These are phyloP conservation scores for Ailurus styani DNA, from an alignment of 2,113 vertebrate species.

Conservation along the genomic window DNA sequence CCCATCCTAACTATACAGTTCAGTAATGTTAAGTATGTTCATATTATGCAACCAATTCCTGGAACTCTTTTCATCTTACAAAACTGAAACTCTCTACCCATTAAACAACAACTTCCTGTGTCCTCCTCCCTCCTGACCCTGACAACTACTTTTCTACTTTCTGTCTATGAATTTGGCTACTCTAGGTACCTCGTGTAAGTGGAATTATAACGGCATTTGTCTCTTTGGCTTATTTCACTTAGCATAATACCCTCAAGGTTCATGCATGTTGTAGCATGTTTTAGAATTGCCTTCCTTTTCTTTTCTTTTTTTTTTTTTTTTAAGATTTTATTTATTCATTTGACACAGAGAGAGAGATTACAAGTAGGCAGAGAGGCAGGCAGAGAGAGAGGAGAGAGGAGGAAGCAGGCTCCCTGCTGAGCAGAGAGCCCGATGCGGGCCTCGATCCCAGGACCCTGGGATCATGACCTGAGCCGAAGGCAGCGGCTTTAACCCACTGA, in stretches of 20 bases:
- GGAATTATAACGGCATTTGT: background rate
- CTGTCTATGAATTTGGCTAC: background rate
- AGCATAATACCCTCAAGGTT: background rate
- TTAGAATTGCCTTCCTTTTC: conserved; percentile 21
- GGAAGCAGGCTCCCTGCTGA: too few species aligned
- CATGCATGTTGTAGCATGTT: background rate
- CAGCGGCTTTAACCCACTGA: too few species aligned
- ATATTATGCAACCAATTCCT: background rate
- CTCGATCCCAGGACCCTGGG: too few species aligned
- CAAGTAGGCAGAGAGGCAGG: too few species aligned
- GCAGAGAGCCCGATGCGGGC: too few species aligned
- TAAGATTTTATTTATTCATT: too few species aligned
- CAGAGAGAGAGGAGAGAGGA: too few species aligned
- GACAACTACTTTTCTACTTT: background rate
- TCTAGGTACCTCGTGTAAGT: background rate
- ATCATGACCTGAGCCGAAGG: too few species aligned
- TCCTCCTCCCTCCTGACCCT: background rate
- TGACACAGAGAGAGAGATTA: too few species aligned
- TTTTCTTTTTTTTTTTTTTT: too few species aligned
- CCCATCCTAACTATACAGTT: background rate
- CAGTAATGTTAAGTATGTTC: background rate
- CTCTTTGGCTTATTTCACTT: background rate
- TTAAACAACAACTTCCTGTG: background rate
- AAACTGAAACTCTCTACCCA: background rate
- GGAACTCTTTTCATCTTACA: background rate